Percentiles rank a stretch among this genome's conserved stretches.
Conservation (phyloP, 2,888 invertebrate genomes). For the Bellardia bayeri region DNA sequence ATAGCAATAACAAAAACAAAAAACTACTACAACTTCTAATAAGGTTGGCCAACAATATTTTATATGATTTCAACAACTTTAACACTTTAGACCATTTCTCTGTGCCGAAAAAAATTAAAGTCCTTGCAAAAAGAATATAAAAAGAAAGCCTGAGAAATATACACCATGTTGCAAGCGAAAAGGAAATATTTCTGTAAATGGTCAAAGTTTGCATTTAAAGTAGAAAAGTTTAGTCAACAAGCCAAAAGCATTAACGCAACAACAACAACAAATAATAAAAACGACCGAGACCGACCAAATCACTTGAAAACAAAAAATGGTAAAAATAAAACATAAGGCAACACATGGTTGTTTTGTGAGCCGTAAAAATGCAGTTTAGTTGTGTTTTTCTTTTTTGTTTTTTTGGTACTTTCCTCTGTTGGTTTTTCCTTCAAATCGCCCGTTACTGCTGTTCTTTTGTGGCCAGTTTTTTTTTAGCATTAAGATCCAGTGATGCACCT, state of each 20-base stretch:
- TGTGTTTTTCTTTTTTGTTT: slow-evolving; percentile 35
- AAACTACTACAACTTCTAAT: slow-evolving; percentile 8
- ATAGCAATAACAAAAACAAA: background rate
- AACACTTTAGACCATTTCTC: slow-evolving; percentile 55
- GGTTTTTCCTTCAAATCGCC: slow-evolving; percentile 35
- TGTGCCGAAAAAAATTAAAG: background rate
- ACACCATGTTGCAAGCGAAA: slow-evolving; percentile 51
- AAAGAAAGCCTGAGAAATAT: slow-evolving; percentile 10
- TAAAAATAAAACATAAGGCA: slow-evolving; percentile 60
- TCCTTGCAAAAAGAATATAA: slow-evolving; percentile 18
- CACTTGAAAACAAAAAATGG: slow-evolving; percentile 60
- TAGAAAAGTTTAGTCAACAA: slow-evolving; percentile 72
- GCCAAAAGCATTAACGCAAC: slow-evolving; percentile 63
- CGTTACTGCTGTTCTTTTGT: slow-evolving; percentile 13
- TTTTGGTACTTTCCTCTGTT: background rate
- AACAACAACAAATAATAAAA: slow-evolving; percentile 36
- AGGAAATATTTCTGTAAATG: slow-evolving; percentile 60
- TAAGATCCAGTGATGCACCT: slow-evolving; percentile 53
- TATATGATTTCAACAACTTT: slow-evolving; percentile 61
- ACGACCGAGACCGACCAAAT: slow-evolving; percentile 49
- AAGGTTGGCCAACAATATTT: slow-evolving; percentile 49
- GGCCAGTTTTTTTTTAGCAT: slow-evolving; percentile 16
- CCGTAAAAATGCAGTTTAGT: slow-evolving; percentile 71
- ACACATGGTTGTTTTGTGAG: slow-evolving; percentile 72
- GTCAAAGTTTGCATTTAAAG: slow-evolving; percentile 73